These are phyloP conservation scores for Gallinago undulata DNA, from an alignment of 2,113 vertebrate genomes.

Conservation along the genomic window DNA sequence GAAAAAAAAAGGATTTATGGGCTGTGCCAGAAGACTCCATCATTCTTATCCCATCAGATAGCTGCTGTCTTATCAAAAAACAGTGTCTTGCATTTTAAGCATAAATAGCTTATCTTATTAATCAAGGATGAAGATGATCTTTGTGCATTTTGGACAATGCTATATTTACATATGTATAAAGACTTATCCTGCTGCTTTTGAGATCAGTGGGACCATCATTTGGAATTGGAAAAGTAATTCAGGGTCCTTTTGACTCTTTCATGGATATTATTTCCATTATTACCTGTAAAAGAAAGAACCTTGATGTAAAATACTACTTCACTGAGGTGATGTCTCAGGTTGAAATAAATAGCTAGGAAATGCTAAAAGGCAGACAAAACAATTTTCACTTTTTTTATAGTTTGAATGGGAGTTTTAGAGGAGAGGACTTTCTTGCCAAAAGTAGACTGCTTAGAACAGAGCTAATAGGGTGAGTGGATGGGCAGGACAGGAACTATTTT, in stretches of 20 bases:
- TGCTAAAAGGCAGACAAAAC: not conserved
- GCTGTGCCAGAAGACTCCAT: not conserved
- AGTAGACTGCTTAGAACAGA: not conserved
- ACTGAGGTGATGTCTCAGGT: not conserved
- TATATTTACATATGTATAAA: not conserved
- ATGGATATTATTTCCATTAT: not conserved
- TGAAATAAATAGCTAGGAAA: slow-evolving; percentile 7
- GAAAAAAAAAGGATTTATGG: not conserved
- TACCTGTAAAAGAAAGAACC: not conserved
- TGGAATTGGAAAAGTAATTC: slow-evolving; percentile 16
- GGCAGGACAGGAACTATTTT: not conserved
- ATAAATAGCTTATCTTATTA: not conserved
- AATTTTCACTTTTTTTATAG: not conserved
- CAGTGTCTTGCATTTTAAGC: not conserved
- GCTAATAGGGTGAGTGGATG: not conserved
- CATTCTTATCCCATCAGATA: not conserved
- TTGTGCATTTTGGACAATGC: not conserved
- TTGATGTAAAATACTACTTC: not conserved
- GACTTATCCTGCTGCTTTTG: not conserved
- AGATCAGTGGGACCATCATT: not conserved
- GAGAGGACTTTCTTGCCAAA: not conserved
- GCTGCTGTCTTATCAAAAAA: not conserved
- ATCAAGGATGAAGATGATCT: not conserved
- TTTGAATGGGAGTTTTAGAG: not conserved
- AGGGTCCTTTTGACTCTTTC: not conserved